Evolutionary conservation across 2,888 invertebrate species (phyloP).

Genomic region (Augochlorella aurata): DNA sequence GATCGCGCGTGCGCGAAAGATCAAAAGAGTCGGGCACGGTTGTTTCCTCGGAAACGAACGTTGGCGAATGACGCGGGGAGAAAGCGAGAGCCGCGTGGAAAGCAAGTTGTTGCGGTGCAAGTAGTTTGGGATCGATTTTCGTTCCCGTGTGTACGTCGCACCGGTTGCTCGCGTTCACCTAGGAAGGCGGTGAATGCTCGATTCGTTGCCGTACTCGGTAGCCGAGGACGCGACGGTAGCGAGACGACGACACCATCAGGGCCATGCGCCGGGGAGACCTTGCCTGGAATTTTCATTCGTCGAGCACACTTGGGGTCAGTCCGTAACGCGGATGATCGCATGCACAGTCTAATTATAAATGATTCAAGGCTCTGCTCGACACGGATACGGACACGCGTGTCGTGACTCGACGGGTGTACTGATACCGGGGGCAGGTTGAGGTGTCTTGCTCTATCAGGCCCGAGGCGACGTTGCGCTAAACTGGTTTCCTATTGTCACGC

Average conservation of each 20-base stretch:
- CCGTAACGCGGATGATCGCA: slow-evolving; percentile 26
- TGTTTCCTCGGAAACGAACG: slow-evolving; percentile 40
- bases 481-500: slow-evolving; percentile 17
- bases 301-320: slow-evolving; percentile 6
- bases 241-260: slow-evolving; percentile 13
- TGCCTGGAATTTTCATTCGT: slow-evolving; percentile 60
- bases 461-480: background rate
- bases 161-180: slow-evolving; percentile 57
- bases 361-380: slow-evolving; percentile 36
- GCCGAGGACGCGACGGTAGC: slow-evolving; percentile 17
- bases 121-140: slow-evolving; percentile 64
- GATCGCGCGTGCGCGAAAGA: background rate
- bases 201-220: slow-evolving; percentile 32
- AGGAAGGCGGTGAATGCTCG: slow-evolving; percentile 40
- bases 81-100: slow-evolving; percentile 65
- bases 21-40: slow-evolving; percentile 13
- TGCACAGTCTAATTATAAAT: slow-evolving; percentile 53
- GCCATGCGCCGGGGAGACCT: slow-evolving; percentile 40
- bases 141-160: slow-evolving; percentile 58
- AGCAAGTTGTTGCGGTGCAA: slow-evolving; percentile 55
- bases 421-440: background rate
- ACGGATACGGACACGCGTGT: slow-evolving; percentile 34
- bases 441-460: background rate
- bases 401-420: slow-evolving; percentile 20
- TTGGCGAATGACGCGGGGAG: slow-evolving; percentile 52